These are phyloP conservation scores for Junco hyemalis DNA, from an alignment of 2,113 vertebrate species.

Conservation along the genomic window DNA sequence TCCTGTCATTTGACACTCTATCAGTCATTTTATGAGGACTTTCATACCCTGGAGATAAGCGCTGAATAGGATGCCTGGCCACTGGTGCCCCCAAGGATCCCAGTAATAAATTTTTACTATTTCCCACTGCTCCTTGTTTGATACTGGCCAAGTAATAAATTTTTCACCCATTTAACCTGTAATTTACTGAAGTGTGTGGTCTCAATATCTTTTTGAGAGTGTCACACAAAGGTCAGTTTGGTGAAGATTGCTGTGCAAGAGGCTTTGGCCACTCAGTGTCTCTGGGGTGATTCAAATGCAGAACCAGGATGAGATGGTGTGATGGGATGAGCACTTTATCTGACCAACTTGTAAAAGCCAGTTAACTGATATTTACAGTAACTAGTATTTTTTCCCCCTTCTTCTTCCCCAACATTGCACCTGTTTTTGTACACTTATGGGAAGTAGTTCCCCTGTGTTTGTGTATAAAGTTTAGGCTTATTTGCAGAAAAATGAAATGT, in stretches of 20 bases:
- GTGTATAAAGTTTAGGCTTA: neutral
- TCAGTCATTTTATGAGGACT: neutral
- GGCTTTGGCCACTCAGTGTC: neutral
- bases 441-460: neutral
- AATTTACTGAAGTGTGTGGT: neutral
- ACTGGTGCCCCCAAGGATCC: neutral
- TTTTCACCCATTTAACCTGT: neutral
- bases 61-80: too few relatives aligned
- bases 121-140: neutral
- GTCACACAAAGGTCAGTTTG: neutral
- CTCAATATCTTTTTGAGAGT: rapidly evolving
- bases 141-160: neutral
- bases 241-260: neutral
- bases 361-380: neutral
- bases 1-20: neutral
- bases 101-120: neutral
- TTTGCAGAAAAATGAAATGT: neutral
- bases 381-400: neutral
- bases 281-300: neutral
- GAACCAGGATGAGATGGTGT: neutral
- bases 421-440: neutral
- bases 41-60: neutral
- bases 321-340: neutral
- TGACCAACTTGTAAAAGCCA: neutral
- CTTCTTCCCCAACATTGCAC: neutral